Evolutionary conservation across 1,140 invertebrate species (phyloP).

Genomic region (Scylla paramamosain): DNA sequence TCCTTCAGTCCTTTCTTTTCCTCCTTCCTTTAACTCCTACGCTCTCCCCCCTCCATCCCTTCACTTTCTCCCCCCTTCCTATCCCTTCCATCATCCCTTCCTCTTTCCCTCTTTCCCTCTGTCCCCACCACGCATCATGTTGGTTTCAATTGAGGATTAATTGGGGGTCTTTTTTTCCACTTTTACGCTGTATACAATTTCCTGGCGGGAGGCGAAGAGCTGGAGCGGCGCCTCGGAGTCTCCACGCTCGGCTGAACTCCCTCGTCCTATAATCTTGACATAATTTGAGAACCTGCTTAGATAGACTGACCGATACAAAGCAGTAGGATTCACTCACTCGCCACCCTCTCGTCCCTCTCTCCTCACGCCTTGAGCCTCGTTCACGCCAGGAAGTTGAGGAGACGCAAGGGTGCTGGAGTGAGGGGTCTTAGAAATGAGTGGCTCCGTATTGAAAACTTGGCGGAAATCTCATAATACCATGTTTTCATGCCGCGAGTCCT

Average conservation of each 20-base stretch:
- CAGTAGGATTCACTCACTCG: background rate
- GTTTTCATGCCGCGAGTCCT: background rate
- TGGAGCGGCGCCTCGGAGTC: background rate
- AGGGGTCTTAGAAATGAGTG: background rate
- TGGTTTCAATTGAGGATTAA: conserved; percentile 22
- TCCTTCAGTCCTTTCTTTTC: no score
- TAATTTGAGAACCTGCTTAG: background rate
- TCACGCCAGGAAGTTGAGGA: background rate
- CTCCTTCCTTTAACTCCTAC: no score
- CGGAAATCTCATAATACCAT: no score
- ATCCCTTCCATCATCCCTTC: background rate
- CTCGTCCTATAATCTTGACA: background rate
- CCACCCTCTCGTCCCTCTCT: background rate
- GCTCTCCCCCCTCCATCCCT: no score
- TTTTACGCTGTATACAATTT: background rate
- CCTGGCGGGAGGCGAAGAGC: background rate
- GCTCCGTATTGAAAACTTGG: background rate
- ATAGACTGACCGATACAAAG: background rate
- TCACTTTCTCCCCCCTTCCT: no score
- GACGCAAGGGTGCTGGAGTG: background rate
- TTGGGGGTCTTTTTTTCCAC: background rate
- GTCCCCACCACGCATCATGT: background rate
- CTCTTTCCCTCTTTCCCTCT: background rate
- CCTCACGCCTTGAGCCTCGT: no score
- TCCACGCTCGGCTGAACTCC: background rate